Evolutionary conservation across 1,140 invertebrate species (phyloP).

Genomic region (Parapsyche elsis): DNA sequence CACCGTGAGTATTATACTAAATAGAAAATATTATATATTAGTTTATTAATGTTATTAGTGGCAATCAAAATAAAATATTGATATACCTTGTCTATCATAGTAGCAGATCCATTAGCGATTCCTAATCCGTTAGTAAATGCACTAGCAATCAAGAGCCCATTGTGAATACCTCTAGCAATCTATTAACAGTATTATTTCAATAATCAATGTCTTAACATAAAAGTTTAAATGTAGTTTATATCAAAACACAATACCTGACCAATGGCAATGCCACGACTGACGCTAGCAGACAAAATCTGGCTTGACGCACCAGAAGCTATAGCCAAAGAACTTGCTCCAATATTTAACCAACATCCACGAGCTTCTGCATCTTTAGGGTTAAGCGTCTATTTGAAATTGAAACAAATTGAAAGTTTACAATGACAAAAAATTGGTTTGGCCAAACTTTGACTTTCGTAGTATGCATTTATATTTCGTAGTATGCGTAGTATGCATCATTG

Average conservation of each 20-base stretch:
- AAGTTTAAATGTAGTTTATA: slow-evolving; percentile 20
- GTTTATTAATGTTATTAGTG: no score
- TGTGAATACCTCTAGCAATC: background rate
- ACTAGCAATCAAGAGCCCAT: slow-evolving; percentile 6
- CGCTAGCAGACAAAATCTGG: slow-evolving; percentile 42
- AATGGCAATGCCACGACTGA: slow-evolving; percentile 46
- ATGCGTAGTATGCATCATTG: no score
- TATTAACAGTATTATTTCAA: background rate
- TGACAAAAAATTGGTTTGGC: background rate
- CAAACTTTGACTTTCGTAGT: no score
- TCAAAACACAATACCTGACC: slow-evolving; percentile 42
- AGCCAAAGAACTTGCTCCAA: slow-evolving; percentile 58
- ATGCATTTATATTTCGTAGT: no score
- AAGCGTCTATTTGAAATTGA: slow-evolving; percentile 55
- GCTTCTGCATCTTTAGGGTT: slow-evolving; percentile 59
- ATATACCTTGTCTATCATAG: background rate
- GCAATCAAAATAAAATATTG: no score
- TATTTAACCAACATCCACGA: slow-evolving; percentile 60
- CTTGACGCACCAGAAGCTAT: slow-evolving; percentile 60
- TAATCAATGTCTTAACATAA: no score
- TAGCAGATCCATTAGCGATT: slow-evolving; percentile 35
- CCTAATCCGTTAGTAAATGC: slow-evolving; percentile 38
- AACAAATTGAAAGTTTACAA: background rate
- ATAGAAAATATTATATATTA: no score
- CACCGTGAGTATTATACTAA: slow-evolving; percentile 57